Base-by-base conservation (phyloP, 2,888 invertebrate genomes). In the Tenthredo distinguenda region DNA sequence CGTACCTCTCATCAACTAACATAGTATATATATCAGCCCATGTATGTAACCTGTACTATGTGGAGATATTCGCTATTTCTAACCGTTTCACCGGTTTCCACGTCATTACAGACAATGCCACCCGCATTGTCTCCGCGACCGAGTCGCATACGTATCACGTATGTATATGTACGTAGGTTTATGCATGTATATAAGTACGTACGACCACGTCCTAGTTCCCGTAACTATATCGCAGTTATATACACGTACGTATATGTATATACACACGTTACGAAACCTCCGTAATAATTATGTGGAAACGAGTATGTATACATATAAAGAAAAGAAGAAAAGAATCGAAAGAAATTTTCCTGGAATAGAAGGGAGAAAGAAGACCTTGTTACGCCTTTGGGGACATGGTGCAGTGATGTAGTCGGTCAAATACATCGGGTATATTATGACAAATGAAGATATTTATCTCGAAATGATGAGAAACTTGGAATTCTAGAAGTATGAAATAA, bases 201-300 rank as follows among this genome's bases (percentile, higher is more conserved):
- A 15, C 37, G n/a, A 34, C 18, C 34, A 43, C 76, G 76, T 76
- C 43, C 76, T 47, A 76, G 47, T 76, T 76, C 76, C 76, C 76
- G 47, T 15, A 76, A 76, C 76, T 2, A 21, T 10, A 21, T 43
- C 47, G 12, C 3, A 47, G 15, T 47, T 62, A 62, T 62, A 47
- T 71, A 72, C 18, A 5, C 26, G 26, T 62, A 21, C 1, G 10
- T 62, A 26, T 9, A 10, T 62, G 12, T 62, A 21, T 62, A 58
- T 58, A 7, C 12, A 62, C 37, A 5, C 71, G 71, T 71, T 71
- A 71, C 37, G 71, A 71, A 71, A 71, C 18, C n/a, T 71, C 18
- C 37, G 71, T 37, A 71, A 71, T 71, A 71, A 71, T 37, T 37
- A 71, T 34, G 37, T 71, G 71, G 3, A 71, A 62, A 26, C 26